Evolutionary conservation across 1,140 invertebrate genomes (phyloP).

Genomic region (Octopus sinensis): DNA sequence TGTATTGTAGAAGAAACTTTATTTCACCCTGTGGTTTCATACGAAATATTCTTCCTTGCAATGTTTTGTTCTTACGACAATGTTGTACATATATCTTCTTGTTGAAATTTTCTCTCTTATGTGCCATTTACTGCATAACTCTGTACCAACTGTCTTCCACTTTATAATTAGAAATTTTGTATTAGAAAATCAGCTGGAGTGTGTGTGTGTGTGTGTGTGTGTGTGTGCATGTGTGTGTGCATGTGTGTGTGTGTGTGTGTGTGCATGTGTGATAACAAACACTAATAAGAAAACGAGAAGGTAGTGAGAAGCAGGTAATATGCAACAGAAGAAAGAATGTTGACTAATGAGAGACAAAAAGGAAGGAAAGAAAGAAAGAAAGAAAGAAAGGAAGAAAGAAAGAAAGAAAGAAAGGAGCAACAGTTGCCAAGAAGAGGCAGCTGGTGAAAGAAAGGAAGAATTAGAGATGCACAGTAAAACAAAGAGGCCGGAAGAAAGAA

Average conservation of each 20-base stretch:
- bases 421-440: background rate
- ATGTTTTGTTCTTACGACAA: too few species aligned
- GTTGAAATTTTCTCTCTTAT: too few species aligned
- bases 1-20: too few species aligned
- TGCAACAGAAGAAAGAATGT: background rate
- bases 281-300: background rate
- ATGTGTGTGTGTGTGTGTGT: background rate
- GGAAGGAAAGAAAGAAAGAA: background rate
- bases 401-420: background rate
- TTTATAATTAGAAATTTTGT: too few species aligned
- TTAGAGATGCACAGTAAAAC: background rate
- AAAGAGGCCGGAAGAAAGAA: background rate
- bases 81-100: too few species aligned
- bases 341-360: background rate
- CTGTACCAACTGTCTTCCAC: too few species aligned
- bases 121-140: too few species aligned
- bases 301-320: background rate
- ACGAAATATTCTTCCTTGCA: too few species aligned
- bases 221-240: background rate
- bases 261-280: background rate
- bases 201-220: background rate
- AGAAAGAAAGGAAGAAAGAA: background rate
- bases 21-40: too few species aligned
- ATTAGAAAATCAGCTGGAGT: background rate
- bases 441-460: background rate